A percentile compares a stretch with the other conserved stretches of the same genome.
These are phyloP conservation scores for Heliconius ismenius DNA, from an alignment of 2,888 invertebrate genomes.

Conservation along the genomic window DNA sequence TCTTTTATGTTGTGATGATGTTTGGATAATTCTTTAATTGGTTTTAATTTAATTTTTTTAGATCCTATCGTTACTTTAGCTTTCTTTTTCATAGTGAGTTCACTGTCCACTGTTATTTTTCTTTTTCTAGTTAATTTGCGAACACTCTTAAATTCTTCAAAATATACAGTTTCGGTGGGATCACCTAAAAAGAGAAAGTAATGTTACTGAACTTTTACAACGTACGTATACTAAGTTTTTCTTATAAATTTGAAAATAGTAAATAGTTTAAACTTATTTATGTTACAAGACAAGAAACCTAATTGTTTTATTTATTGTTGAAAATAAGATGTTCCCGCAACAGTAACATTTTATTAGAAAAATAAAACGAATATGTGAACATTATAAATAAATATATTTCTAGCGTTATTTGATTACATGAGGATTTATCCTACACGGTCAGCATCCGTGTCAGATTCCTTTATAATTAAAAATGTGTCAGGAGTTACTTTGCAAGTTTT, in stretches of 20 bases:
- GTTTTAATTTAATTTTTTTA: slow-evolving; percentile 33
- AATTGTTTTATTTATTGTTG: not conserved
- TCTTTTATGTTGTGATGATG: slow-evolving; percentile 41
- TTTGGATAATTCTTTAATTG: slow-evolving; percentile 37
- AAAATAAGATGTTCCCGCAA: not conserved
- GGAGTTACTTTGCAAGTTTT: not conserved
- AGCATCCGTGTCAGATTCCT: slow-evolving; percentile 28
- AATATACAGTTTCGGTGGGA: slow-evolving; percentile 22
- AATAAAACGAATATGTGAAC: not conserved
- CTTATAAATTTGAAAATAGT: not conserved
- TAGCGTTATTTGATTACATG: not conserved
- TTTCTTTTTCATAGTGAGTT: slow-evolving; percentile 9
- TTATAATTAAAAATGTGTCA: slow-evolving; percentile 36
- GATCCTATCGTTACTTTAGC: slow-evolving; percentile 17
- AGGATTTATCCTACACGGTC: not conserved
- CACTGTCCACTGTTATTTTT: slow-evolving; percentile 9
- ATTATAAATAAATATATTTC: slow-evolving; percentile 12
- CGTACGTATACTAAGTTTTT: not conserved
- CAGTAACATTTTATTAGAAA: not conserved
- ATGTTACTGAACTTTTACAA: slow-evolving; percentile 37
- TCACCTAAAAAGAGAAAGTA: slow-evolving; percentile 41
- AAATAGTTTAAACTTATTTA: not conserved
- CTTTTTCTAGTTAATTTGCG: slow-evolving; percentile 6
- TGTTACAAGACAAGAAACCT: not conserved
- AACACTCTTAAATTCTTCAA: slow-evolving; percentile 13